A percentile compares a stretch with the other conserved stretches of the same genome.
These are phyloP conservation scores for Crotalus helleri DNA, from an alignment of 2,113 vertebrate genomes.

Conservation along the genomic window DNA sequence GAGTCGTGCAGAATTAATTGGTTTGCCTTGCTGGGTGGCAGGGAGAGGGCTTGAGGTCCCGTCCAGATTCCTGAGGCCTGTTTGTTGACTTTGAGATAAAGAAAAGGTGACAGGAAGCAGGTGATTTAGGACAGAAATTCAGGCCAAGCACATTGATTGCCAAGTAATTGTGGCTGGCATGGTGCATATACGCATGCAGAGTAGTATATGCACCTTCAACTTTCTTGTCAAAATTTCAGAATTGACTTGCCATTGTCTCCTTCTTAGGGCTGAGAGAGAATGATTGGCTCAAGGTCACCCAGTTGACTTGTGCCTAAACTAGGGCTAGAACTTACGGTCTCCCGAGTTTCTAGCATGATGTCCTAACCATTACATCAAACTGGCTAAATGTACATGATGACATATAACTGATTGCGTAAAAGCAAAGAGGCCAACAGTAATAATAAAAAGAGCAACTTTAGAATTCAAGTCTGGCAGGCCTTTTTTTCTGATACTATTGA, in stretches of 20 bases:
- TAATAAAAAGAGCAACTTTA: neutral
- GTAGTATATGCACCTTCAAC: neutral
- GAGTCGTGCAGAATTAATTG: neutral
- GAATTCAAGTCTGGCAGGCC: neutral
- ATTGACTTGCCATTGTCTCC: neutral
- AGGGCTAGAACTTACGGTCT: neutral
- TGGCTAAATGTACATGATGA: neutral
- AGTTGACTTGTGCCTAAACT: neutral
- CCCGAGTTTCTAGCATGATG: neutral
- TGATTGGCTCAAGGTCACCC: neutral
- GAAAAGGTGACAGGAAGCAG: neutral
- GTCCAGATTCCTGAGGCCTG: neutral
- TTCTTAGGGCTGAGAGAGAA: neutral
- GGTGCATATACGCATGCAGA: neutral
- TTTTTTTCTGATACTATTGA: neutral
- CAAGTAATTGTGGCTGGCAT: neutral
- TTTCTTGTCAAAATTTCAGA: neutral
- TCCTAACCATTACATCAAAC: neutral
- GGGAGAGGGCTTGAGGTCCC: neutral
- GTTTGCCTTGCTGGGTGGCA: neutral
- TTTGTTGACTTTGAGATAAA: neutral
- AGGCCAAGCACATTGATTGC: neutral
- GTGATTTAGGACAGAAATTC: neutral
- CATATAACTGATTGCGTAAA: neutral
- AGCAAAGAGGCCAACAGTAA: neutral